These are phyloP conservation scores for Erpetoichthys calabaricus DNA, from an alignment of 2,797 vertebrate species.

Conservation along the genomic window DNA sequence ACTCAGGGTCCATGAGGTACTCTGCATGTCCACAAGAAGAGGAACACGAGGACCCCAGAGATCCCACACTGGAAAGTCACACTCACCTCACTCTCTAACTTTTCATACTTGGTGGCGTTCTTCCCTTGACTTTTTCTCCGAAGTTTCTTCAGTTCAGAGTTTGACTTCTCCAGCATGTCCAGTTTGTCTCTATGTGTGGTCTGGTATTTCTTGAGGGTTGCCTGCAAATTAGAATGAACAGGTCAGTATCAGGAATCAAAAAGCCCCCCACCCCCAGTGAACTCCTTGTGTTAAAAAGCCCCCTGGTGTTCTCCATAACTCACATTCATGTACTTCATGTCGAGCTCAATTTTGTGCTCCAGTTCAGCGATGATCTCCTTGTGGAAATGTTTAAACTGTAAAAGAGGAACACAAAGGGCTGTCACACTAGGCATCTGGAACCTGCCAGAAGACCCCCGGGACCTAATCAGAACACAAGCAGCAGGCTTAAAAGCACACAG, in stretches of 20 bases:
- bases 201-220: slow-evolving; percentile 90
- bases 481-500: too few relatives aligned
- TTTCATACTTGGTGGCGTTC: slow-evolving; percentile 70
- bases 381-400: slow-evolving; percentile 84
- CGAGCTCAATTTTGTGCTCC: slow-evolving; percentile 91
- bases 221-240: slow-evolving; percentile 46
- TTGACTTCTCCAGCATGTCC: slow-evolving; percentile 82
- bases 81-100: slow-evolving; percentile 82
- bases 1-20: too few relatives aligned
- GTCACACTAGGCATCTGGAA: too few relatives aligned
- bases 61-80: too few relatives aligned
- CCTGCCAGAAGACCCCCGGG: too few relatives aligned
- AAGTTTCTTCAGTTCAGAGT: slow-evolving; percentile 87
- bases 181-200: slow-evolving; percentile 76
- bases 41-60: too few relatives aligned
- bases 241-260: neutral
- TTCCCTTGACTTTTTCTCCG: slow-evolving; percentile 86
- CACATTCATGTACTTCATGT: slow-evolving; percentile 94
- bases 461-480: too few relatives aligned
- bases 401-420: slow-evolving; percentile 14
- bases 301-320: slow-evolving; percentile 29
- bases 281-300: too few relatives aligned
- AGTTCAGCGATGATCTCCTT: slow-evolving; percentile 78
- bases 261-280: too few relatives aligned
- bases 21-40: too few relatives aligned